Evolutionary conservation across 2,113 vertebrate species (phyloP), one percentile per base, ranked within the genome.

Genomic region (Malurus alboscapulatus): DNA sequence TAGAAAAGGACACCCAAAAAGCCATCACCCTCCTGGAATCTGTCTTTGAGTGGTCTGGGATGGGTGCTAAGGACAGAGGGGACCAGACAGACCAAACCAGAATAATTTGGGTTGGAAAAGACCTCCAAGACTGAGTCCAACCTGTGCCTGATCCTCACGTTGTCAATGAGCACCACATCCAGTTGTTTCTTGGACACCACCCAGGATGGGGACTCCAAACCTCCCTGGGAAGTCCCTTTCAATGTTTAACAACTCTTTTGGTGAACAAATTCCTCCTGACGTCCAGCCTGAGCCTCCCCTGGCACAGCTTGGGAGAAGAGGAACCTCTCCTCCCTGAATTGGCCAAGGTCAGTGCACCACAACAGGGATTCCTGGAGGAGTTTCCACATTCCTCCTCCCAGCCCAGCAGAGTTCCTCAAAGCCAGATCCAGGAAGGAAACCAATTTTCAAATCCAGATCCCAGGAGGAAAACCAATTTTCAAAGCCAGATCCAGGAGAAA

Each of bases 141-240:
- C 8, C 40, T 63, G 25, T 71, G 29, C 12, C 34, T 0, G 0
- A 12, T 48, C 10, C 47, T 15, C 47, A 9, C 38, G 22, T 38
- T 24, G 15, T n/a, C 53, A 13, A 51, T 14, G 59, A 73, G 36
- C 32, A 67, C 36, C 51, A 45, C 5, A 0, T 74, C 42, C 66
- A 48, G 25, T 5, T 48, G 13, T 71, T 62, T 21, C 32, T 6
- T 24, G 18, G 66, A 25, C 15, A 51, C 15, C 12, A 19, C 32
- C 44, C 38, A 45, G 27, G 27, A 20, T 14, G 15, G 59, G 16
- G 61, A 73, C 24, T 45, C 58, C 55, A 69, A 12, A 53, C 45
- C 27, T n/a, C 26, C 36, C n/a, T 53, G n/a, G 17, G 12, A 77
- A 88, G 24, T 14, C 30, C 14, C 25, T 47, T 47, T 12, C 53